Conservation (phyloP, 1,140 invertebrate genomes). For the Sarcophaga bullata region DNA sequence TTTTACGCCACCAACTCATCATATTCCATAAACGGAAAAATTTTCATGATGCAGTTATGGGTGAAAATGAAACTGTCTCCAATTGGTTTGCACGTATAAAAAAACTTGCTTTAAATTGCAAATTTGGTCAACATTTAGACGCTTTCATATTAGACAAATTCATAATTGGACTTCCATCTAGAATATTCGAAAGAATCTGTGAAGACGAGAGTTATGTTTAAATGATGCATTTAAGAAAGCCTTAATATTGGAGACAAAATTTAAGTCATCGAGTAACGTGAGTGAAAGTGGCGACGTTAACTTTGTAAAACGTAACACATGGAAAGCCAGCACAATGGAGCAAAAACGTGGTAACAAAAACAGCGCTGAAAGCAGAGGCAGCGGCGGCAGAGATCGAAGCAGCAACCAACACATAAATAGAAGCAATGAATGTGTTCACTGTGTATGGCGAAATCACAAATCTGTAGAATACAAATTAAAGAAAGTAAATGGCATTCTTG, state of each 20-base stretch:
- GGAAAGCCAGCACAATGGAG: too few species aligned
- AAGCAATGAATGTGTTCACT: background rate
- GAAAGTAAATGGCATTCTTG: conserved; percentile 2
- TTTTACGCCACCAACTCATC: too few species aligned
- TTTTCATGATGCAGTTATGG: background rate
- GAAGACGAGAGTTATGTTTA: background rate
- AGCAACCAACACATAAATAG: background rate
- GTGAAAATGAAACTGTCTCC: background rate
- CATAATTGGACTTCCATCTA: background rate
- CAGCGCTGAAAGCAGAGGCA: background rate
- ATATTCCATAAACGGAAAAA: background rate
- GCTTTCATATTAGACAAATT: conserved; percentile 5
- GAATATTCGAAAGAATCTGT: background rate
- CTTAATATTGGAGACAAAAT: conserved; percentile 9
- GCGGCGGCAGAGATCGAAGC: background rate
- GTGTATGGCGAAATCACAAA: background rate
- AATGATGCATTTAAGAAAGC: background rate
- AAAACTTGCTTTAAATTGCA: background rate
- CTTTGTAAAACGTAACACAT: background rate
- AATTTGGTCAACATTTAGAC: conserved; percentile 6
- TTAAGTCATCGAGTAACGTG: background rate
- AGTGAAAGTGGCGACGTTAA: background rate
- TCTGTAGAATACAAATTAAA: background rate
- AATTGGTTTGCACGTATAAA: conserved; percentile 3
- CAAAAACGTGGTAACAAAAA: too few species aligned